phyloP scores from a whole-genome alignment of 2,888 invertebrate genomes.

The Cerastoderma edule region DNA sequence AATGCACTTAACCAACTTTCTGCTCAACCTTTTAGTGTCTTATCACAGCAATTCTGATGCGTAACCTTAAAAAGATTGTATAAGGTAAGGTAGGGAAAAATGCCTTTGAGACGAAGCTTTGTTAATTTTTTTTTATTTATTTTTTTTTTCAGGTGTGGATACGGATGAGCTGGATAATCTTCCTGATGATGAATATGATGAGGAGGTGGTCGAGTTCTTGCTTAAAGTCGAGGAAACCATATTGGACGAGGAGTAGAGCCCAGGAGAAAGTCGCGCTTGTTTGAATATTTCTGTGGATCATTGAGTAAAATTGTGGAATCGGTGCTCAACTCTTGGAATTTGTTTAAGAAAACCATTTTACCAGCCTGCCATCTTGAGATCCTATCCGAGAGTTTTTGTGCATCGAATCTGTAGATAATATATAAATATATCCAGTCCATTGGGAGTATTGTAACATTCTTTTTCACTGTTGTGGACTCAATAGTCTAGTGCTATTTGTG shows the following conservation, averaged over 20 bases:
- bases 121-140: no score
- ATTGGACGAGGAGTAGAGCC: conserved; percentile 78
- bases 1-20: no score
- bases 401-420: no score
- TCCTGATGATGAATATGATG: conserved; percentile 92
- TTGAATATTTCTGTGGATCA: background rate
- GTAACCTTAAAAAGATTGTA: no score
- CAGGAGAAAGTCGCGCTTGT: background rate
- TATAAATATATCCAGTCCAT: no score
- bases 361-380: conserved; percentile 65
- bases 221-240: conserved; percentile 94
- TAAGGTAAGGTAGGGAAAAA: no score
- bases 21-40: no score
- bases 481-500: no score
- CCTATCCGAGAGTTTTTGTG: conserved; percentile 40
- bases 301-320: background rate
- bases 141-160: conserved; percentile 92
- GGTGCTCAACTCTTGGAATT: conserved; percentile 35
- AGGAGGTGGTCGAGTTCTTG: conserved; percentile 98
- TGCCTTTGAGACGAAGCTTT: no score
- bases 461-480: no score
- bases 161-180: conserved; percentile 94
- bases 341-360: conserved; percentile 3
- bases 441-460: no score
- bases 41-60: no score